phyloP scores from a whole-genome alignment of 2,113 vertebrate genomes.

The Ictidomys tridecemlineatus region DNA sequence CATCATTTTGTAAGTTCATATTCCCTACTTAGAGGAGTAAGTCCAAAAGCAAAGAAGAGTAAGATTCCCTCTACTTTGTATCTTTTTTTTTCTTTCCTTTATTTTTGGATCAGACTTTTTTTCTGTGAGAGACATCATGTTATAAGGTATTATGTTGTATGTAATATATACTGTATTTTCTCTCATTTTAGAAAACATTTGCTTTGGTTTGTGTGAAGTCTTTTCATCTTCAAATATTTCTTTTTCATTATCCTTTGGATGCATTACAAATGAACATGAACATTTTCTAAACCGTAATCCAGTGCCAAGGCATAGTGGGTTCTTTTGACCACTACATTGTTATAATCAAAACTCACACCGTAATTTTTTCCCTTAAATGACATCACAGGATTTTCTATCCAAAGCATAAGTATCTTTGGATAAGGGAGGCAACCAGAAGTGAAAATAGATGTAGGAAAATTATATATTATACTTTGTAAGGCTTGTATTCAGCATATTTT shows the following conservation, averaged over 20 bases:
- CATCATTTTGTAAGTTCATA: background rate
- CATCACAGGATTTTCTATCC: slow-evolving; percentile 80
- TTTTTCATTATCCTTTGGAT: slow-evolving; percentile 32
- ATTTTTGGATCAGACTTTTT: background rate
- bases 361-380: slow-evolving; percentile 82
- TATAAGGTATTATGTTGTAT: background rate
- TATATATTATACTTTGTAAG: slow-evolving; percentile 66
- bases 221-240: slow-evolving; percentile 40
- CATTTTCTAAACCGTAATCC: slow-evolving; percentile 39
- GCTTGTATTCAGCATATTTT: slow-evolving; percentile 79
- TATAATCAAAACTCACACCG: slow-evolving; percentile 74
- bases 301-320: slow-evolving; percentile 62
- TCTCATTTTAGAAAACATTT: slow-evolving; percentile 28
- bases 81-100: background rate
- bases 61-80: background rate
- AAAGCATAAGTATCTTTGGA: slow-evolving; percentile 75
- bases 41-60: background rate
- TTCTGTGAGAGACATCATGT: background rate
- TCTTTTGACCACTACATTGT: slow-evolving; percentile 79
- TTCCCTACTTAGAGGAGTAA: background rate
- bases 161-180: background rate
- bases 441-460: slow-evolving; percentile 83
- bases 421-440: slow-evolving; percentile 78
- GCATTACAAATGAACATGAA: background rate
- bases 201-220: slow-evolving; percentile 29